Conservation (phyloP, 2,888 invertebrate species). For the Parelbella ahira region DNA sequence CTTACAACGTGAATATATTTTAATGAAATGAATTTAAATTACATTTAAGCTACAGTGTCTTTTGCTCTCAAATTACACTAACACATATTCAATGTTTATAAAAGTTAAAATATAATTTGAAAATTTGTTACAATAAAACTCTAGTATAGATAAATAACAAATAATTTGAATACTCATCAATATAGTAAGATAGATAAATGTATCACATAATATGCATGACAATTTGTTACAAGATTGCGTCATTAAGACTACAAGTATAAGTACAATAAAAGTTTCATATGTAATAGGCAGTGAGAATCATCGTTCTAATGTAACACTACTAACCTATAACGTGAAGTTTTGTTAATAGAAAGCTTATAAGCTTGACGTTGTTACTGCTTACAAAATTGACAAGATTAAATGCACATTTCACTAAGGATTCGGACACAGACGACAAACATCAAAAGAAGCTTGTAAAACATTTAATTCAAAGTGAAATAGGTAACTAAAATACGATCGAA, state of each 20-base stretch:
- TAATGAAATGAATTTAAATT: too few species aligned
- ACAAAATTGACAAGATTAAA: conserved; percentile 55
- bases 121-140: too few species aligned
- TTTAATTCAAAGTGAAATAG: conserved; percentile 34
- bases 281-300: conserved; percentile 20
- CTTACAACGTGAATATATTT: not conserved
- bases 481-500: conserved; percentile 31
- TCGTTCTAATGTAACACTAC: conserved; percentile 8
- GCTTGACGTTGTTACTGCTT: conserved; percentile 57
- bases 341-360: not conserved
- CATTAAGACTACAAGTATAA: not conserved
- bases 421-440: conserved; percentile 49
- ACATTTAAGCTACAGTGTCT: too few species aligned
- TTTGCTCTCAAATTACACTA: too few species aligned
- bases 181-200: too few species aligned
- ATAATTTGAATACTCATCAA: too few species aligned
- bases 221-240: too few species aligned
- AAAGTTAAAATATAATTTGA: too few species aligned
- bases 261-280: conserved; percentile 20
- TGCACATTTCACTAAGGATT: conserved; percentile 55
- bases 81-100: too few species aligned
- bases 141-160: too few species aligned
- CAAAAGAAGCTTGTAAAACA: conserved; percentile 45
- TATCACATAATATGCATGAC: too few species aligned
- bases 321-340: too few species aligned